phyloP scores from a whole-genome alignment of 2,113 vertebrate species.

The Nycticryphes semicollaris region DNA sequence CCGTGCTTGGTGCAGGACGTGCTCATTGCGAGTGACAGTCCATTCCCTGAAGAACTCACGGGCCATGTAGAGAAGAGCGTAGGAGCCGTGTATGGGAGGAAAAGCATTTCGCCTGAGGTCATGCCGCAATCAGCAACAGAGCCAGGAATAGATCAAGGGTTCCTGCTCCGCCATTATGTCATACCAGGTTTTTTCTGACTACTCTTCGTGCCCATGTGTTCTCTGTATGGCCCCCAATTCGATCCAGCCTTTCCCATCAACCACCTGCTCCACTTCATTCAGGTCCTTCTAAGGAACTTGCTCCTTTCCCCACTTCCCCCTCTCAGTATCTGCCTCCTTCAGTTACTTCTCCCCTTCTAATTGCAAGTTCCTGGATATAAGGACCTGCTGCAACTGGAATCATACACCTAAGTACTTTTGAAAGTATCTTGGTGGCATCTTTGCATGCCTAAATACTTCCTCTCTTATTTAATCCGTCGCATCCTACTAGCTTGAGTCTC shows the following conservation, averaged over 20 bases:
- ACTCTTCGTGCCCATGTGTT: rapidly evolving
- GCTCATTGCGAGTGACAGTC: neutral
- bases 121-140: neutral
- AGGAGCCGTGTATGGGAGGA: neutral
- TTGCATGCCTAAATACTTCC: neutral
- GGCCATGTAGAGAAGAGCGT: neutral
- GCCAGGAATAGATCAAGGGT: slow-evolving; percentile 13
- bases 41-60: neutral
- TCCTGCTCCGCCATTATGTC: neutral
- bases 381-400: neutral
- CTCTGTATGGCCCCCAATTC: neutral
- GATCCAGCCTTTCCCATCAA: neutral
- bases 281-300: neutral
- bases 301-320: neutral
- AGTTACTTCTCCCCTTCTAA: neutral
- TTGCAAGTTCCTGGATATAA: neutral
- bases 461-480: neutral
- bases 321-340: neutral
- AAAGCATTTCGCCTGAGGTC: neutral
- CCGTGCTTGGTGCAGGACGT: rapidly evolving
- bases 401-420: neutral
- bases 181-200: neutral
- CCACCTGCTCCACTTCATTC: neutral
- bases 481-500: neutral
- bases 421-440: neutral